Evolutionary conservation across 2,888 invertebrate species (phyloP), one percentile per base, ranked within the genome.

Genomic region (Cephus runcator): DNA sequence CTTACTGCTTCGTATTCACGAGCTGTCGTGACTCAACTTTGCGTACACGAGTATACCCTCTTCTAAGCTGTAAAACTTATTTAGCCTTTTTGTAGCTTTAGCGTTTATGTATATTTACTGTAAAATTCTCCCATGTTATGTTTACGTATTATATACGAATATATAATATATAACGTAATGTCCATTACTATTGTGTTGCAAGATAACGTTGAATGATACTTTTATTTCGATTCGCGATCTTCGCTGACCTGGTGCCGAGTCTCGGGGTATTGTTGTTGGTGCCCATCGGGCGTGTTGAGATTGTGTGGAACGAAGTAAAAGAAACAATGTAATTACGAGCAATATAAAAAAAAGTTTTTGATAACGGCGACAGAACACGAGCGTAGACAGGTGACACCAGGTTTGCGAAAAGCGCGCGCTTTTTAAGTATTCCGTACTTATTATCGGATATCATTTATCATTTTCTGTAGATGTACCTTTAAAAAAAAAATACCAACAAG

Each of bases 401-500:
- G 40, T 81, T 81, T 40, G 80, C 77, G 77, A 78, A 81, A n/a
- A 31, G 69, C n/a, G 69, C 56, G 71, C 73, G 75, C 35, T 78
- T 76, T 77, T 73, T 73, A 81, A 83, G 81, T 85, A 86, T 85
- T 89, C 88, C 87, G 89, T 88, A 87, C 87, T 88, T 88, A 88
- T 86, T 78, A 76, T 85, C 88, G 89, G 88, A 87, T 80, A 83
- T 80, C 77, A 80, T 83, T 85, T 84, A 83, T 83, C 80, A 82
- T 83, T 82, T 83, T 82, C 82, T 85, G 88, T 88, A 88, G 87
- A 87, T 81, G 85, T 88, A 86, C 85, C 86, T 87, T 83, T 87
- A 83, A 85, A 84, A 87, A 40, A 40, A 40, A 15, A 40, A 40
- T n/a, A n/a, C 1, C 40, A 40, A 40, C 40, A 40, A 40, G 40